phyloP scores from a whole-genome alignment of 2,113 vertebrate genomes.

The Sander vitreus region DNA sequence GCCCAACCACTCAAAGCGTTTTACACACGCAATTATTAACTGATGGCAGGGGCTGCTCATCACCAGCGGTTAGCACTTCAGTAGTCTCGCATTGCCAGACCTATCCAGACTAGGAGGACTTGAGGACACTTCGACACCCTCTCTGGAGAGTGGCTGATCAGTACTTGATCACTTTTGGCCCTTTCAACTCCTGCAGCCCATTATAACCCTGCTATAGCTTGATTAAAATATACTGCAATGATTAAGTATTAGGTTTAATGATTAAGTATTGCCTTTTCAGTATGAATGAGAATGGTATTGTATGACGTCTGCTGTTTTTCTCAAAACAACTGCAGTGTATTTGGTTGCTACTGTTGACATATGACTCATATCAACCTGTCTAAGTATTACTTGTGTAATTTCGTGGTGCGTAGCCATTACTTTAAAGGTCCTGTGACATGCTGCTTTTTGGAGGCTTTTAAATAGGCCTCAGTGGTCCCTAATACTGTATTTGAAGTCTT shows the following conservation, averaged over 20 bases:
- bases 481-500: too few species aligned
- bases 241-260: not conserved
- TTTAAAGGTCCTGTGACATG: not conserved
- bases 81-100: too few species aligned
- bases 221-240: not conserved
- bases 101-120: too few species aligned
- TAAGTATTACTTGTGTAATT: not conserved
- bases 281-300: not conserved
- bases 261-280: not conserved
- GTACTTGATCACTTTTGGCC: not conserved
- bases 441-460: too few species aligned
- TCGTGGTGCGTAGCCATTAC: not conserved
- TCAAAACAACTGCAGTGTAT: not conserved
- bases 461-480: too few species aligned
- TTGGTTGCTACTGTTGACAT: not conserved
- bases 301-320: not conserved
- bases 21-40: too few species aligned
- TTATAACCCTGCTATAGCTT: not conserved
- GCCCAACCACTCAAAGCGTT: too few species aligned
- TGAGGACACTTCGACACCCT: too few species aligned
- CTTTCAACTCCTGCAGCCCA: not conserved
- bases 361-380: not conserved
- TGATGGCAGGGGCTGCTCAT: too few species aligned
- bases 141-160: too few species aligned
- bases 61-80: too few species aligned